Base-by-base conservation (phyloP, 2,888 invertebrate species). In the Parnassius mnemosyne region DNA sequence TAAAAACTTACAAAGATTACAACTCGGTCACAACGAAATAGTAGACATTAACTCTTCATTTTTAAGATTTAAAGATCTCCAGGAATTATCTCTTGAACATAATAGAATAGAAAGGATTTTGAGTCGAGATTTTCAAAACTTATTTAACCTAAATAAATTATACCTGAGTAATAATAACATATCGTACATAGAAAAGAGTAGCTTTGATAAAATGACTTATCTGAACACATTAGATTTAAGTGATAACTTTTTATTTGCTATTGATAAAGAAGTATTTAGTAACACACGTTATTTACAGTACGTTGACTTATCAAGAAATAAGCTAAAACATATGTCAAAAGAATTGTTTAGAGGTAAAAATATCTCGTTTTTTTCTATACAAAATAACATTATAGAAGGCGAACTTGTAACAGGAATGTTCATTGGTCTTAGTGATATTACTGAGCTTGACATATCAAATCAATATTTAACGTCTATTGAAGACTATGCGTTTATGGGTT, bases 11-110 rank as follows among this genome's bases (percentile, higher is more conserved):
- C 69, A 73, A 66, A 69, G 52, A 44, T 71, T 87, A 65, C 83
- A 86, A 68, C 64, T 88, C 7, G 84, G 85, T 2, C 63, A 82
- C 58, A 87, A 88, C 64, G 74, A 70, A 5, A 76, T 88, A 54
- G 56, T 66, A 9, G 78, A 80, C 47, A 75, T 87, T 1, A 79
- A 81, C 66, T 68, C 71, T 9, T 77, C 83, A 1, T 65, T 88
- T 1, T 74, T 83, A 13, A 10, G 44, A 10, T 54, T 66, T 43
- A 47, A 53, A 56, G 11, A 78, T 42, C 73, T 88, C 0, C 66
- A 68, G 65, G 64, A 66, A 55, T 71, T 88, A 12, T 75, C 79
- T 60, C 65, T 87, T 10, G 76, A 79, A 50, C 57, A 73, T 42
- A 88, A 88, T 61, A 73, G 69, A 59, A 70, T 87, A 2, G 66